Base-by-base conservation (phyloP, 2,888 invertebrate species). In the Drosophila kambysellisi region DNA sequence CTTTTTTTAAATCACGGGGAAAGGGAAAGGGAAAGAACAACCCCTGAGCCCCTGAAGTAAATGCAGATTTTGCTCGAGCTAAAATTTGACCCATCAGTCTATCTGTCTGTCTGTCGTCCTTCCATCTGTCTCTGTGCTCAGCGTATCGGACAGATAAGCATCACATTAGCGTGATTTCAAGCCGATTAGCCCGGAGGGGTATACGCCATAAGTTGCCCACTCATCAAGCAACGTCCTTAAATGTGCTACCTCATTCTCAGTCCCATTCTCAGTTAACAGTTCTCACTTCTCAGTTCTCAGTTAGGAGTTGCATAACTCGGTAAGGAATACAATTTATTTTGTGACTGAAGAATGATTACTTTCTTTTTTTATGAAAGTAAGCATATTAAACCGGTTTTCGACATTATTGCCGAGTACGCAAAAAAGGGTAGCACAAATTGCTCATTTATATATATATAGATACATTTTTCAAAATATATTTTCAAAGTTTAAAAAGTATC, bases 91-190 rank as follows among this genome's bases (percentile, higher is more conserved):
- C 41, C 76, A 69, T 70, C 75, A 66, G 46, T 15, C 25, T 77
- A 65, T 60, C 66, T 20, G 20, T 43, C 41, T 37, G 20, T 1
- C 20, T 25, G 3, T 25, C 25, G 25, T 25, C 25, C 25, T 25
- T 25, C 25, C 25, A 53, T 29, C 68, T 43, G 57, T 75, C 15
- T 61, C 64, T 63, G 48, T 59, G 46, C 48, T 43, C 15, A 53
- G 60, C 60, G 50, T 57, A 74, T 79, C 65, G 69, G 56, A 35
- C 50, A 70, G 85, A 86, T 86, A 86, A 80, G 43, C 80, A 86
- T 86, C 85, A 88, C 88, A 86, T 86, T 86, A 86, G 82, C 67
- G 72, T 74, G 86, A 85, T 86, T 82, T 73, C 71, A 77, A 88
- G 83, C 85, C 74, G 85, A 84, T 84, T 84, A 88, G 79, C 64